These are phyloP conservation scores for Catagonus wagneri DNA, from an alignment of 2,113 vertebrate genomes.

Conservation along the genomic window DNA sequence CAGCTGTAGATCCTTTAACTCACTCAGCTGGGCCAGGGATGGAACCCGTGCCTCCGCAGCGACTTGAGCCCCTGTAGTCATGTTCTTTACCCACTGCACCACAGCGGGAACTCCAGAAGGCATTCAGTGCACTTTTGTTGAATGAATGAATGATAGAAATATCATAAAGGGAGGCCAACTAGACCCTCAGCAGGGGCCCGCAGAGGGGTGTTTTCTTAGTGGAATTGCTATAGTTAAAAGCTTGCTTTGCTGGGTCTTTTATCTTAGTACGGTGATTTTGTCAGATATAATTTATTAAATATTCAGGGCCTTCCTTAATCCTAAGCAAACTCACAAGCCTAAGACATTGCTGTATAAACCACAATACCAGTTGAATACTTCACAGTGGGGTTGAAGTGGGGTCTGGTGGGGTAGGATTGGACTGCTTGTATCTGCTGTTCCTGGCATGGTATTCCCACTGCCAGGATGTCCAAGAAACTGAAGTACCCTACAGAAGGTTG, in stretches of 20 bases:
- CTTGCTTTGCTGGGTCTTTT: not conserved
- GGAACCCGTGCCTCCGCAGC: too few relatives aligned
- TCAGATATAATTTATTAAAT: not conserved
- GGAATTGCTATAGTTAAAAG: not conserved
- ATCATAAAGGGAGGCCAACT: not conserved
- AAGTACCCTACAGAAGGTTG: not conserved
- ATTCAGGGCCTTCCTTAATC: not conserved
- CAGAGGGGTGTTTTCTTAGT: not conserved
- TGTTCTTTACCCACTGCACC: too few relatives aligned
- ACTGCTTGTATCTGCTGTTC: not conserved
- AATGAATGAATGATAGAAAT: not conserved
- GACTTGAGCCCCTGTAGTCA: too few relatives aligned
- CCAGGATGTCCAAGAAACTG: not conserved
- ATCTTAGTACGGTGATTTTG: not conserved
- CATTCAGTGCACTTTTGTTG: not conserved
- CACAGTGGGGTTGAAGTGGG: not conserved
- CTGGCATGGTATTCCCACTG: not conserved
- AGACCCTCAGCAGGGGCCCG: not conserved
- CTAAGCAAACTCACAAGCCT: not conserved
- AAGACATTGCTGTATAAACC: not conserved
- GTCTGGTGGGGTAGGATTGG: not conserved
- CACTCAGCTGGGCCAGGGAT: too few relatives aligned
- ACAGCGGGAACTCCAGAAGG: not conserved
- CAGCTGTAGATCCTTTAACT: too few relatives aligned
- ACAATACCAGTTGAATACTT: not conserved